Evolutionary conservation across 2,113 vertebrate genomes (phyloP).

Genomic region (Xenus cinereus): DNA sequence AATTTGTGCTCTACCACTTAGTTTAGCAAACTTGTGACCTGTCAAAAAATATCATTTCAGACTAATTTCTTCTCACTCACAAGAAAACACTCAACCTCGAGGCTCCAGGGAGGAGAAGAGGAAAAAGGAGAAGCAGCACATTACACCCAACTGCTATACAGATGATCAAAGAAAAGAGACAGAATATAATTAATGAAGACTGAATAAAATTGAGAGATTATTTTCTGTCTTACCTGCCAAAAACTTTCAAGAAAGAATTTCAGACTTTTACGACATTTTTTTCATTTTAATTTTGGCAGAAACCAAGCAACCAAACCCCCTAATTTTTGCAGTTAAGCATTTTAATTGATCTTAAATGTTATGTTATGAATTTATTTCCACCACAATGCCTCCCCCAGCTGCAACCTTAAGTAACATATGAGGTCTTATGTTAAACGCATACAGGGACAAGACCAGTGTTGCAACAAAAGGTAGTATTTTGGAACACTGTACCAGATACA

Average conservation of each 20-base stretch:
- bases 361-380: not conserved
- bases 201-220: not conserved
- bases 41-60: not conserved
- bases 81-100: not conserved
- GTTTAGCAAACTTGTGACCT: not conserved
- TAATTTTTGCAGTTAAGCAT: not conserved
- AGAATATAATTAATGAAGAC: too few relatives aligned
- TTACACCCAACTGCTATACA: not conserved
- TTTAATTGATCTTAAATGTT: not conserved
- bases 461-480: not conserved
- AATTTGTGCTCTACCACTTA: not conserved
- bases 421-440: not conserved
- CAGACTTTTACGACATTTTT: not conserved
- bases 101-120: not conserved
- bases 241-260: not conserved
- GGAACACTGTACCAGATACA: not conserved
- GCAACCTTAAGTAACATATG: not conserved
- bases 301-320: not conserved
- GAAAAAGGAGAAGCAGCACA: not conserved
- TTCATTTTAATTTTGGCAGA: not conserved
- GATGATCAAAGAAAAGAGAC: not conserved
- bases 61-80: not conserved
- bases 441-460: not conserved
- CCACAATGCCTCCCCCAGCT: fast-evolving
- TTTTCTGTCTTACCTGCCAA: not conserved